These are phyloP conservation scores for Brienomyrus brachyistius DNA, from an alignment of 2,113 vertebrate species.

Conservation along the genomic window DNA sequence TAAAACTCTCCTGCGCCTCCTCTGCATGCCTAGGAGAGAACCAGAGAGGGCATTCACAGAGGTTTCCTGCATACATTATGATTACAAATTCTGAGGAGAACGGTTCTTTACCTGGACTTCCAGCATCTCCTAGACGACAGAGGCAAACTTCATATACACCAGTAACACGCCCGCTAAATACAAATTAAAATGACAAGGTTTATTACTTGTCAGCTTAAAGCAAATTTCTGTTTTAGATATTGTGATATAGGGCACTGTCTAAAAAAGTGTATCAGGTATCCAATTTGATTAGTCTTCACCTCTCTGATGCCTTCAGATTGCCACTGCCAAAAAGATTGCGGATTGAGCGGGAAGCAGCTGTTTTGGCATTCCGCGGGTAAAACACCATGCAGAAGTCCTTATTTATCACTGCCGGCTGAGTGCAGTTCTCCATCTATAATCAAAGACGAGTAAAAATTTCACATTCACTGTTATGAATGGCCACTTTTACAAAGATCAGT, in stretches of 20 bases:
- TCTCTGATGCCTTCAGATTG: conserved; percentile 80
- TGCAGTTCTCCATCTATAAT: conserved; percentile 91
- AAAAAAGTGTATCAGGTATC: neutral
- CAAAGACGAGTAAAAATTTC: neutral
- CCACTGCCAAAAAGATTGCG: conserved; percentile 92
- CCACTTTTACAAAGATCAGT: neutral
- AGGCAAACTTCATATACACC: conserved; percentile 92
- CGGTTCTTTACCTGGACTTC: conserved; percentile 78
- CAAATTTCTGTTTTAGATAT: neutral
- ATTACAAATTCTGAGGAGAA: neutral
- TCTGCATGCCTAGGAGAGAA: conserved; percentile 79
- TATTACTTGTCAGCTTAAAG: neutral
- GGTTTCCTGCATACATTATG: neutral
- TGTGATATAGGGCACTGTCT: neutral
- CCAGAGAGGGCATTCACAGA: neutral
- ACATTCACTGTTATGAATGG: neutral
- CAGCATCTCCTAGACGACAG: conserved; percentile 81
- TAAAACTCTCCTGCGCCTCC: conserved; percentile 82
- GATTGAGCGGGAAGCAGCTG: conserved; percentile 89
- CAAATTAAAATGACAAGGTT: conserved; percentile 6
- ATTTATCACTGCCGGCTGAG: conserved; percentile 88
- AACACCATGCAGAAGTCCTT: conserved; percentile 99
- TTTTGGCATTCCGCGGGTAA: conserved; percentile 88
- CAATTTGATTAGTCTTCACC: conserved; percentile 52
- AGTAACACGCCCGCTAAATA: conserved; percentile 80